Base-by-base conservation (phyloP, 2,113 vertebrate species). In the Thinocorus orbignyianus region DNA sequence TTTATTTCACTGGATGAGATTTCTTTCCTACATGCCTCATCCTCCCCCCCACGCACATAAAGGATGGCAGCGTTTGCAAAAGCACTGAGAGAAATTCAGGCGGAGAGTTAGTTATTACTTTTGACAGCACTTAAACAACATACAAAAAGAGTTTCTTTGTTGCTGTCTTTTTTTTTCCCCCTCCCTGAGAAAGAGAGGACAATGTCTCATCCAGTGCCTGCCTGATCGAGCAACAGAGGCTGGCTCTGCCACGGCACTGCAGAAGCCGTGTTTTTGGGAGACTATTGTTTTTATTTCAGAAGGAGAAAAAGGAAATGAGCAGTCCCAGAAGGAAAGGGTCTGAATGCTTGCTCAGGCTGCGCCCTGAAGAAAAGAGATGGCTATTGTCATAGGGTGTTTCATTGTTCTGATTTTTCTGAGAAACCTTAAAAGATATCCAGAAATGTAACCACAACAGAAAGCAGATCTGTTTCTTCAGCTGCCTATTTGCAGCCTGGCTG, bases 261-360 rank as follows among this genome's bases (percentile, higher is more conserved):
- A 89, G 15, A 86, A 91, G 7, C 46, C 26, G 28, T 61, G 49
- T n/a, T 95, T 92, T 89, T 48, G 35, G 44, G 16, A 22, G 39
- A 92, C 25, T 35, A 73, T 51, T 93, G 90, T 66, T 92, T 79
- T 85, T 85, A 77, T 74, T 96, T 92, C 62, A 46, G 48, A 18
- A 68, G 9, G 12, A 8, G 8, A 5, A 42, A 65, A 31, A 52
- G 88, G 93, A 97, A 93, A 87, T 89, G 42, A 97, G 83, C 73
- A 97, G 84, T 89, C 35, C 89, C 81, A 85, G 83, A 95, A 92
- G 90, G 94, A 95, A 93, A 94, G 60, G 22, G 52, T 31, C 65
- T 92, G 81, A 91, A 87, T 89, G 44, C 30, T 92, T 89, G 48
- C 44, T 81, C 30, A 85, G 78, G 23, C 86, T 90, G n/a, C 3